Evolutionary conservation across 2,113 vertebrate species (phyloP), one percentile per base, ranked within the genome.

Genomic region (Syngnathoides biaculeatus): DNA sequence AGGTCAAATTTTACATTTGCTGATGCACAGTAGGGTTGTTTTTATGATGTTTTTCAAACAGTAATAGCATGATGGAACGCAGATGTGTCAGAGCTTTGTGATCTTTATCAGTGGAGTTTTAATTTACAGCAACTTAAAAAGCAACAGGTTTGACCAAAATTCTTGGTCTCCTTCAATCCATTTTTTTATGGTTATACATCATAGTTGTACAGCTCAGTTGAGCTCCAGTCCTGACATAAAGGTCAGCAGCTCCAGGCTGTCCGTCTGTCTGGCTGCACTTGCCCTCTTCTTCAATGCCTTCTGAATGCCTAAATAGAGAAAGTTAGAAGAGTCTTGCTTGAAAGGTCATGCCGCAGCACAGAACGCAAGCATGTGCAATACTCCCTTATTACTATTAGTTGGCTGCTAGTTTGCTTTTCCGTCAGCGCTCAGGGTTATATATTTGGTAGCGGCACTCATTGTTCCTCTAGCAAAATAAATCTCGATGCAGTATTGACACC

Each of bases 221-320:
- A 79, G 84, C 83, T 82, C 24, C 68, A 65, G 75, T 79, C 61
- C 70, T 75, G 81, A 53, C 74, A 24, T 84, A 88, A 87, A 89
- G 86, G 88, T 89, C 87, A 90, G 82, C 79, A 73, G 81, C 84
- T 88, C 69, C 78, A 50, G 86, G 87, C 86, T 83, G 84, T 86
- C 82, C 70, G 57, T 89, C 86, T 84, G 82, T 85, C 81, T 80
- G 79, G 55, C 72, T 73, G 77, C 65, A 73, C 87, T 69, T 68
- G 71, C 68, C 55, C 86, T 83, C 85, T 79, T 58, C 75, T 75
- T 73, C 85, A 79, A 76, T 74, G 69, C 82, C 64, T 62, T 83
- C 80, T 85, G 83, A 88, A 88, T 87, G 79, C 71, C 86, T 85
- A 85, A 89, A 86, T 85, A 83, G 85, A 82, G 87, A 89, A 79